Base-by-base conservation (phyloP, 2,888 invertebrate species). In the Leucozona laternaria region DNA sequence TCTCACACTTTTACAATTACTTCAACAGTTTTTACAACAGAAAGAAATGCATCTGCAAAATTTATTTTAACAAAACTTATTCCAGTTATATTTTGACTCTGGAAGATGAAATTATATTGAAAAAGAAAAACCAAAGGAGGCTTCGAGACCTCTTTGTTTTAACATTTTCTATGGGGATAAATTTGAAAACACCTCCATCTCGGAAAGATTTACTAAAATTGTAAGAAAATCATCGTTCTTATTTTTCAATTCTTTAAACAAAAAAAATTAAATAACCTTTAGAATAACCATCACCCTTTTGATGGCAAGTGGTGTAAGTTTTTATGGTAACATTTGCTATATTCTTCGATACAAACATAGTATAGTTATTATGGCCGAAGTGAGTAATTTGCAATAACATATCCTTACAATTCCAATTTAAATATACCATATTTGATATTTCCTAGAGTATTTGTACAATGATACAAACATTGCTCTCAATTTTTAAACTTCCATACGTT, bases 391-490 rank as follows among this genome's bases (percentile, higher is more conserved):
- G 37, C 37, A 37, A 1, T 10, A 13, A 7, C 37, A 37, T 37
- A 13, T 37, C 11, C 37, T 4, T 8, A 10, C 0, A 8, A 3
- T 37, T 37, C 7, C 34, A 34, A 7, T 37, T 37, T 2, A 37
- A 37, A 37, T 37, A 11, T 37, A 13, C 13, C 2, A 37, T n/a
- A n/a, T n/a, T n/a, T 4, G 1, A 37, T 37, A 13, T 37, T 37
- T 37, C 37, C n/a, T 5, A 82, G 77, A 40, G 58, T 37, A 72
- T 77, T 28, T 58, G 71, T 22, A 53, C 53, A 11, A 34, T 62
- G 37, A 28, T 83, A n/a, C 82, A 83, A 55, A 45, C 37, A 3
- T 1, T 78, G 7, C 48, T 78, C 15, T 62, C 82, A 1, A 66
- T 31, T 8, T 45, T 72, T 8, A 83, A 83, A 37, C 37, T 83